Evolutionary conservation across 1,140 invertebrate species (phyloP), one percentile per base, ranked within the genome.

Genomic region (Dinoponera quadriceps): DNA sequence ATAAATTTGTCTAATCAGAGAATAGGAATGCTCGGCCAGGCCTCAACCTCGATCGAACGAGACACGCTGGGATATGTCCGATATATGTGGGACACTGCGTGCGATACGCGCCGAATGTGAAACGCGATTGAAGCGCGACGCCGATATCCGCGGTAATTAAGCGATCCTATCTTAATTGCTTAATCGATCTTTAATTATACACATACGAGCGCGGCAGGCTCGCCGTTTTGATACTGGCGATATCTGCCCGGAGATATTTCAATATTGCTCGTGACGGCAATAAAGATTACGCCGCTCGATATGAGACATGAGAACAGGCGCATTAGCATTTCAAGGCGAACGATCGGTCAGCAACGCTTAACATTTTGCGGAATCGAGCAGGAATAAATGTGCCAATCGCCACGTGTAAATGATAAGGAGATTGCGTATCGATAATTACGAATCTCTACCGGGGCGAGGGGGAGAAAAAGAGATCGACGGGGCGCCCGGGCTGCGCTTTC

Each of bases 151-250:
- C 49, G 51, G 63, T 48, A 78, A 88, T 88, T 88, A 88, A 85
- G 33, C 78, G 83, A 88, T 88, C 29, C 72, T 78, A 88, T 88
- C 87, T 82, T 85, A 88, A 88, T 88, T 88, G 85, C 87, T 88
- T 85, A 88, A 88, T 88, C 77, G 86, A 69, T 57, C 55, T 77
- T 82, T 88, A 88, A 88, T 88, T 88, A 77, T 72, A 85, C 55
- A 60, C 55, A 60, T 88, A 82, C 73, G 62, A 80, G 72, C 83
- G 74, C 72, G n/a, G n/a, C 82, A 44, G 0, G 80, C 84, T 88
- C 68, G 20, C 27, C 60, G 57, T 27, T 73, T 75, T 59, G 85
- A 87, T 87, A 83, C 27, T n/a, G n/a, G 85, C 68, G 75, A 85
- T 85, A 87, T 69, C 74, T 85, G 63, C 49, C 27, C 29, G 44